Evolutionary conservation across 2,113 vertebrate species (phyloP).

Genomic region (Eurystomus gularis): DNA sequence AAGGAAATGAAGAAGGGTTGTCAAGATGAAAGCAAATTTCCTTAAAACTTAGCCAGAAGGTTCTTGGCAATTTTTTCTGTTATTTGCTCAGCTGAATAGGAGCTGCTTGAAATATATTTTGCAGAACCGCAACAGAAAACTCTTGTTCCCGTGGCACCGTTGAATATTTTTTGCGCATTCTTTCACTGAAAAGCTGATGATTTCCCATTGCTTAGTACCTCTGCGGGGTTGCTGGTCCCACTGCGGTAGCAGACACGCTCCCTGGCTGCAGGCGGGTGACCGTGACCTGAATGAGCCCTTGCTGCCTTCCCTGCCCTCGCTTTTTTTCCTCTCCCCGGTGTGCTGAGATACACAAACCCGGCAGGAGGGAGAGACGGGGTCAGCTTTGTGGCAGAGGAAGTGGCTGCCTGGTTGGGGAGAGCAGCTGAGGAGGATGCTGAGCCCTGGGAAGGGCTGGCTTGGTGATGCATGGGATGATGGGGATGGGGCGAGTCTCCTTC

Average conservation of each 20-base stretch:
- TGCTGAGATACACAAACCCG: fast-evolving
- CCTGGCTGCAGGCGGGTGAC: neutral
- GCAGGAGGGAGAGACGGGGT: neutral
- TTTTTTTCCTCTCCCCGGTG: fast-evolving
- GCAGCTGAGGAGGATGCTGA: neutral
- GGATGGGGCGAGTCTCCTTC: fast-evolving
- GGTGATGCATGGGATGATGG: fast-evolving
- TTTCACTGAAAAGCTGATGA: neutral
- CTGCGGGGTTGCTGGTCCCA: neutral
- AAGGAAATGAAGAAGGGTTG: slow-evolving; percentile 51
- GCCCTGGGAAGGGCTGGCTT: no score
- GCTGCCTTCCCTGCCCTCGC: neutral
- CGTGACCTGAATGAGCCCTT: fast-evolving
- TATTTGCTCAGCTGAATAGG: slow-evolving; percentile 45
- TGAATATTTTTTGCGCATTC: neutral
- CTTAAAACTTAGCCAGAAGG: slow-evolving; percentile 59
- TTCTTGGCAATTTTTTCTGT: slow-evolving; percentile 28
- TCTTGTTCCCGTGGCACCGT: neutral
- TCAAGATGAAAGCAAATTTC: slow-evolving; percentile 63
- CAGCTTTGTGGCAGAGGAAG: neutral
- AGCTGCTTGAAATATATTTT: slow-evolving; percentile 19
- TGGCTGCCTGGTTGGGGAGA: fast-evolving
- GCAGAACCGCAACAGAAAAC: neutral
- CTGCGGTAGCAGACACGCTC: fast-evolving
- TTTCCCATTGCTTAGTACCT: neutral